Evolutionary conservation across 2,113 vertebrate species (phyloP), one percentile per base, ranked within the genome.

Genomic region (Sinocyclocheilus maitianheensis): DNA sequence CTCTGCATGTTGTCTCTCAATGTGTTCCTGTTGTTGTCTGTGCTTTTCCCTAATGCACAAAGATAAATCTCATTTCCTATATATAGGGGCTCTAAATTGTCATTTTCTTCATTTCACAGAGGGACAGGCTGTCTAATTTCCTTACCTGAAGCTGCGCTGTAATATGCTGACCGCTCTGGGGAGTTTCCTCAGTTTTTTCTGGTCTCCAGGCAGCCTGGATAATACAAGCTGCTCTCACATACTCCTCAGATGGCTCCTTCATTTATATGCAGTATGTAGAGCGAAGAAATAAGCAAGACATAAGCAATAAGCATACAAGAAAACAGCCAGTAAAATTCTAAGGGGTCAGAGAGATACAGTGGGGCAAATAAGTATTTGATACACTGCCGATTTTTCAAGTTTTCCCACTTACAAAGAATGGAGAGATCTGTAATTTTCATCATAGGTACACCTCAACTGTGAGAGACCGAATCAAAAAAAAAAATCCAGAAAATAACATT

Each of bases 111-210:
- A 75, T 84, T 62, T 62, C 58, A 62, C 4, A 43, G n/a, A 48
- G 5, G 18, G 20, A 20, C 16, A 12, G 18, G 5, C 22, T 71
- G 2, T 2, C 9, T 60, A 1, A 16, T 55, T n/a, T n/a, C 13
- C 34, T 89, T 90, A 99, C 97, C 98, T 97, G 95, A 97, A 99
- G 93, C 91, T 96, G 77, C 96, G 96, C 92, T 99, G 98, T 92
- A 99, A 93, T 37, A 86, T 37, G 51, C 92, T 94, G 74, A 98
- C 95, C 1, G 95, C 96, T 91, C 94, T 92, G 34, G 91, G 95
- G 22, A 99, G 96, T 80, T 92, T 97, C 94, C 95, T 97, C 85
- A 98, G 89, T 90, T 94, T 83, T 92, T 95, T 80, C 98, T 94
- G 34, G 95, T 97, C 94, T 95, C 98, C 98, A 99, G 0, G 81